Evolutionary conservation across 2,888 invertebrate genomes (phyloP), one percentile per base, ranked within the genome.

Genomic region (Melanchra persicariae): DNA sequence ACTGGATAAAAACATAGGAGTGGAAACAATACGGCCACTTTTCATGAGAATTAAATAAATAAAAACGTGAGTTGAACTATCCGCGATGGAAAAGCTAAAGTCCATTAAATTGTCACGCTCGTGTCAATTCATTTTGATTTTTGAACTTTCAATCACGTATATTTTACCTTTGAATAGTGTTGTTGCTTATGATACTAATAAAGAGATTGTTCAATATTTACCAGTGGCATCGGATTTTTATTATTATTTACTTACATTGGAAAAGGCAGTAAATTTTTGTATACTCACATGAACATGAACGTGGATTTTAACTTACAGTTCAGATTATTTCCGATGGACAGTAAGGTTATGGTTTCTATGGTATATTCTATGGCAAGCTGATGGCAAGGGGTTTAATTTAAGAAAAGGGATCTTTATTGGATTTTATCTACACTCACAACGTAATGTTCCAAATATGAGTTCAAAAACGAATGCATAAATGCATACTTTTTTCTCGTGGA

Each of bases 321-420:
- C 55, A 94, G 92, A 57, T 75, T 94, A 64, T 93, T 93, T 85
- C 71, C 94, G 40, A 70, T 87, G 2, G 89, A 89, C 34, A 92
- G 94, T 94, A 88, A 71, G 70, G 62, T 54, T 90, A 87, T 30
- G 22, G n/a, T n/a, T n/a, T n/a, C n/a, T n/a, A n/a, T n/a, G n/a
- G n/a, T n/a, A n/a, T n/a, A n/a, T n/a, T n/a, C n/a, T n/a, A n/a
- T n/a, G n/a, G n/a, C n/a, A n/a, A n/a, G n/a, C n/a, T n/a, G n/a
- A n/a, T n/a, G n/a, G n/a, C n/a, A n/a, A n/a, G n/a, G n/a, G n/a
- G n/a, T n/a, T n/a, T n/a, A n/a, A n/a, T n/a, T n/a, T n/a, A n/a
- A n/a, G n/a, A n/a, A n/a, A n/a, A n/a, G n/a, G n/a, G n/a, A n/a
- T n/a, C n/a, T n/a, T n/a, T n/a, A n/a, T n/a, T n/a, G n/a, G n/a